Evolutionary conservation across 2,113 vertebrate genomes (phyloP).

Genomic region (Mungos mungo): DNA sequence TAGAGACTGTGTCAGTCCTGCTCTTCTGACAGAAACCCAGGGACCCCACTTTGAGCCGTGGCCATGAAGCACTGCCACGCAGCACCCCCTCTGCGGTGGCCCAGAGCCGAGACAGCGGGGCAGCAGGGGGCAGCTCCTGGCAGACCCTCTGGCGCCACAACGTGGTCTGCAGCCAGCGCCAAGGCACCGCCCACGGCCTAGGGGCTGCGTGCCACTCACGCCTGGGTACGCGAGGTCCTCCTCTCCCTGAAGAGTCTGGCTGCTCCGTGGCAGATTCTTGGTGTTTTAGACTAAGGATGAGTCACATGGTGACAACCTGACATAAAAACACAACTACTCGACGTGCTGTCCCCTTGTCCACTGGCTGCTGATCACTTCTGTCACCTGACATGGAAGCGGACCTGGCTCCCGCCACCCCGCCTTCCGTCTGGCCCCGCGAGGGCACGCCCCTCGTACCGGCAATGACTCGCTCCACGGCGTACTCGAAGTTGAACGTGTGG

Average conservation of each 20-base stretch:
- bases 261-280: neutral
- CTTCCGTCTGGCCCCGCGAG: rapidly evolving
- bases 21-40: neutral
- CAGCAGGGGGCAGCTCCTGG: neutral
- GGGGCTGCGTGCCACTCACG: neutral
- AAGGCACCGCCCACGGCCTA: rapidly evolving
- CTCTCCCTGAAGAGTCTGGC: neutral
- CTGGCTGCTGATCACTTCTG: neutral
- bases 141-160: neutral
- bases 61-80: too few species aligned
- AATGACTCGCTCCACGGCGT: conserved; percentile 95
- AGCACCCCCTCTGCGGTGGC: too few species aligned
- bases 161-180: neutral
- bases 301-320: neutral
- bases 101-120: neutral
- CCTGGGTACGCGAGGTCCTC: neutral
- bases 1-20: neutral
- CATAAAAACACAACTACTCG: neutral
- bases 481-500: conserved; percentile 94
- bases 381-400: rapidly evolving
- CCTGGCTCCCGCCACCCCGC: neutral
- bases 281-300: neutral
- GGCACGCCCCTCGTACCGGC: conserved; percentile 86
- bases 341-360: rapidly evolving
- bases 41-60: neutral